Percentiles rank a stretch among this genome's conserved stretches.
phyloP scores from a whole-genome alignment of 1,140 invertebrate species.

The Hydropsyche tenuis region DNA sequence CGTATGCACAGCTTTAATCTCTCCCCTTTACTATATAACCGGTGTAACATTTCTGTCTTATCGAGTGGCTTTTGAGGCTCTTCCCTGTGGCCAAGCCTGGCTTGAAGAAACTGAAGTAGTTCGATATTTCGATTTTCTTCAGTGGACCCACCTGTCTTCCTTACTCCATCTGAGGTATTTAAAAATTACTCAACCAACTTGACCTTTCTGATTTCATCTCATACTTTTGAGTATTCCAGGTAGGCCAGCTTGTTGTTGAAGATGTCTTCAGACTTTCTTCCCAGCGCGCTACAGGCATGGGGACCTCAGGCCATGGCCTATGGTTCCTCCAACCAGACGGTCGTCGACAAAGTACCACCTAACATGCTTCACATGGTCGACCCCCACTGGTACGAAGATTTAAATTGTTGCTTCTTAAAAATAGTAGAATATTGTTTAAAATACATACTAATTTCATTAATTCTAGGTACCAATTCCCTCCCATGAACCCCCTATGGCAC shows the following conservation, averaged over 20 bases:
- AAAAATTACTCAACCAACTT: neutral
- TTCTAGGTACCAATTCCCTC: constrained; percentile 68
- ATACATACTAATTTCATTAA: neutral
- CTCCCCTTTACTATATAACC: constrained; percentile 56
- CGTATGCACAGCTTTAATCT: constrained; percentile 43
- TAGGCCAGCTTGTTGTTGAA: constrained; percentile 31
- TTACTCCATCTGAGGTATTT: constrained; percentile 43
- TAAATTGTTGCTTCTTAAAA: no score
- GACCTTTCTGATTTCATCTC: neutral
- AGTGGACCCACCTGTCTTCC: constrained; percentile 54
- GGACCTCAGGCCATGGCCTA: constrained; percentile 59
- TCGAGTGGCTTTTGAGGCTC: constrained; percentile 58
- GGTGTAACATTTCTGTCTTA: constrained; percentile 42
- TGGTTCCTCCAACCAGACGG: constrained; percentile 58
- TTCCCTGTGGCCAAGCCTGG: constrained; percentile 55
- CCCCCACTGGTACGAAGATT: constrained; percentile 65
- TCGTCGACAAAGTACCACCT: constrained; percentile 63
- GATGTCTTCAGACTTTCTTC: constrained; percentile 47
- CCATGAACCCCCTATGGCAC: constrained; percentile 71
- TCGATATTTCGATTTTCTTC: constrained; percentile 64
- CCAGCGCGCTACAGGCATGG: constrained; percentile 58
- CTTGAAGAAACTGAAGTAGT: constrained; percentile 63
- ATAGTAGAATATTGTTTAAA: neutral
- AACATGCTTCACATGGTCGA: constrained; percentile 69
- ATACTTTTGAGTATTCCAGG: constrained; percentile 21